Evolutionary conservation across 2,113 vertebrate genomes (phyloP).

Genomic region (Copsychus sechellarum): DNA sequence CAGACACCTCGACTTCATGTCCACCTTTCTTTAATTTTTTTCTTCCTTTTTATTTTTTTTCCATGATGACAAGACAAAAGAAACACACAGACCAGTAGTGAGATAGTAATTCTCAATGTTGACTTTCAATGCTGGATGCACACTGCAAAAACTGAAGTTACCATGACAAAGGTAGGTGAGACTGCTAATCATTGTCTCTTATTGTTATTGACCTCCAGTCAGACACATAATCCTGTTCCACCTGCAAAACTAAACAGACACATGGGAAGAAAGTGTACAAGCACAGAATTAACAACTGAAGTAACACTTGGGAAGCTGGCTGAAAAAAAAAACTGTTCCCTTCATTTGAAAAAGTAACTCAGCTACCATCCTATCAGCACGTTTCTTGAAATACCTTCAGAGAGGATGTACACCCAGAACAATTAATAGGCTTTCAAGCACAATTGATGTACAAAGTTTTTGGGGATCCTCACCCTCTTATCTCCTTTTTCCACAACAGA

Average conservation of each 20-base stretch:
- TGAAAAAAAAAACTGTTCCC: neutral
- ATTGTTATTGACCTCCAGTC: neutral
- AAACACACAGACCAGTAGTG: neutral
- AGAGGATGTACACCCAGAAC: neutral
- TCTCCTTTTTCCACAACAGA: neutral
- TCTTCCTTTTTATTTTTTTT: neutral
- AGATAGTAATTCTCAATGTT: neutral
- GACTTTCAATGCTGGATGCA: neutral
- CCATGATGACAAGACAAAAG: neutral
- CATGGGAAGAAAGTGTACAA: neutral
- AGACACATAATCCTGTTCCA: neutral
- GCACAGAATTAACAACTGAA: neutral
- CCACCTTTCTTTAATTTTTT: neutral
- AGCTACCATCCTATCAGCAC: neutral
- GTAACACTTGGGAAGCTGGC: accelerated
- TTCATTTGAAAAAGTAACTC: neutral
- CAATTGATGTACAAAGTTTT: neutral
- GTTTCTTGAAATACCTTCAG: neutral
- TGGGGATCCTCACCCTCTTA: neutral
- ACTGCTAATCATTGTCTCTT: neutral
- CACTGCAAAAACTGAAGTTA: neutral
- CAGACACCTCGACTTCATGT: neutral
- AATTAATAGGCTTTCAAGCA: neutral
- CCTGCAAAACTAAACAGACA: neutral
- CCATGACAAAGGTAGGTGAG: neutral